These are phyloP conservation scores for Holacanthus passer DNA, from an alignment of 2,113 vertebrate genomes.

Conservation along the genomic window DNA sequence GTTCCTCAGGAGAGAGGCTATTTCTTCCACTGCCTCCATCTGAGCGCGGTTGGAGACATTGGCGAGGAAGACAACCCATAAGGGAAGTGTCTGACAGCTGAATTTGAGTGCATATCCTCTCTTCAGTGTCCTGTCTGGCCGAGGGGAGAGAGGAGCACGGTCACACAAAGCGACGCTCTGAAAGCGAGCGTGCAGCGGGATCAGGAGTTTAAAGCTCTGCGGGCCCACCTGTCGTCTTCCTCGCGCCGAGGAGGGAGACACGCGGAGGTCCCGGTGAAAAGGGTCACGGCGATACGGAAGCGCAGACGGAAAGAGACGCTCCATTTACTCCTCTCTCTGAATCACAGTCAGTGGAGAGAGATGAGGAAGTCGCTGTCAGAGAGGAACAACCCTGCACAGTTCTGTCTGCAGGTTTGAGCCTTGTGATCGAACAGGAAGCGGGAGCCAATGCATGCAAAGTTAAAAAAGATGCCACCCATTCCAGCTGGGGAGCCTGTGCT, in stretches of 20 bases:
- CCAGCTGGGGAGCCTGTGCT: background rate
- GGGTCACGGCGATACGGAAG: conserved; percentile 2
- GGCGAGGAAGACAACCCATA: background rate
- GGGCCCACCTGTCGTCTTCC: conserved; percentile 19
- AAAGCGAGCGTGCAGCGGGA: background rate
- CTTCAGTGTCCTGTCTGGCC: conserved; percentile 1
- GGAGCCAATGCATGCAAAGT: too few species aligned
- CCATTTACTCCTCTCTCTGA: conserved; percentile 40
- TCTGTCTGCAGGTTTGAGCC: conserved; percentile 12
- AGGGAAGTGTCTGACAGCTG: conserved; percentile 24
- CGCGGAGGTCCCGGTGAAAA: conserved; percentile 8
- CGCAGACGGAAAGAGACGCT: conserved; percentile 1
- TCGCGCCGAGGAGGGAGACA: background rate
- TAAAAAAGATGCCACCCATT: too few species aligned
- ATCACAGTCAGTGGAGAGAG: background rate
- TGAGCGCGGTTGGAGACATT: conserved; percentile 2
- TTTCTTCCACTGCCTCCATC: background rate
- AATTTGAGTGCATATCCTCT: conserved; percentile 26
- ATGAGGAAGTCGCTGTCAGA: conserved; percentile 31
- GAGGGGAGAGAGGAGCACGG: background rate
- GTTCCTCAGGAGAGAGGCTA: conserved; percentile 1
- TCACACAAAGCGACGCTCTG: background rate
- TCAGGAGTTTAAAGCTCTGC: conserved; percentile 33
- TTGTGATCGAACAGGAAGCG: conserved; percentile 14
- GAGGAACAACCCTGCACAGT: conserved; percentile 7